Evolutionary conservation across 2,113 vertebrate genomes (phyloP).

Genomic region (Vulpes ferrilata): DNA sequence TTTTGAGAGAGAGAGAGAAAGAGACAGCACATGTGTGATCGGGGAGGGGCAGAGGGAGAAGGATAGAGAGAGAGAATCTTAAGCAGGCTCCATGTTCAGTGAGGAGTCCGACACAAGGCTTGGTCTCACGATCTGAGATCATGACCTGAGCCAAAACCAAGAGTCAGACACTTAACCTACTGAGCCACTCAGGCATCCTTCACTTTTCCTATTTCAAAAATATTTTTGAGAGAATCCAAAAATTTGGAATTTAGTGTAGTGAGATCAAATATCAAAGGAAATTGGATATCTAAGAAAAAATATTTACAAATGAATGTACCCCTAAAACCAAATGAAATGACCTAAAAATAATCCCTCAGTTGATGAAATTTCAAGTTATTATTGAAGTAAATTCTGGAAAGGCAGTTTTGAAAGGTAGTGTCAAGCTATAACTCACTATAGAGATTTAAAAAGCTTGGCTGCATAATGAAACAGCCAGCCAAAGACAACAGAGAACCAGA

Average conservation of each 20-base stretch:
- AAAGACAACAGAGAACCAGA: neutral
- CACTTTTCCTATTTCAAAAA: neutral
- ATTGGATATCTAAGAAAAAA: neutral
- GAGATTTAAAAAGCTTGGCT: neutral
- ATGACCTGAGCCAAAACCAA: neutral
- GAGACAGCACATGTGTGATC: neutral
- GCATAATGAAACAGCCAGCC: neutral
- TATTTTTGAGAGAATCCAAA: slow-evolving; percentile 24
- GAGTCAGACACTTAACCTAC: neutral
- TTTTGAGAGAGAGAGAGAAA: neutral
- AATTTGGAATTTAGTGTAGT: neutral
- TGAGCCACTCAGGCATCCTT: neutral
- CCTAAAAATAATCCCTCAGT: neutral
- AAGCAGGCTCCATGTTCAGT: neutral
- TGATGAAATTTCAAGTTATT: slow-evolving; percentile 30
- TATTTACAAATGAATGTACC: neutral
- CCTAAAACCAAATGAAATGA: slow-evolving; percentile 15
- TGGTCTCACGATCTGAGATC: neutral
- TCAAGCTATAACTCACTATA: neutral
- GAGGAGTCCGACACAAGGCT: neutral
- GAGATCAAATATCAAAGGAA: neutral
- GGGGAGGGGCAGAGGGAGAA: neutral
- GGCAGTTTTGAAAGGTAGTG: neutral
- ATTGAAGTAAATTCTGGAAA: slow-evolving; percentile 19
- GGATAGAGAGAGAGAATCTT: neutral